Percentiles rank a stretch among this genome's conserved stretches.
Conservation (phyloP, 2,888 invertebrate species). For the Tiliacea aurago region DNA sequence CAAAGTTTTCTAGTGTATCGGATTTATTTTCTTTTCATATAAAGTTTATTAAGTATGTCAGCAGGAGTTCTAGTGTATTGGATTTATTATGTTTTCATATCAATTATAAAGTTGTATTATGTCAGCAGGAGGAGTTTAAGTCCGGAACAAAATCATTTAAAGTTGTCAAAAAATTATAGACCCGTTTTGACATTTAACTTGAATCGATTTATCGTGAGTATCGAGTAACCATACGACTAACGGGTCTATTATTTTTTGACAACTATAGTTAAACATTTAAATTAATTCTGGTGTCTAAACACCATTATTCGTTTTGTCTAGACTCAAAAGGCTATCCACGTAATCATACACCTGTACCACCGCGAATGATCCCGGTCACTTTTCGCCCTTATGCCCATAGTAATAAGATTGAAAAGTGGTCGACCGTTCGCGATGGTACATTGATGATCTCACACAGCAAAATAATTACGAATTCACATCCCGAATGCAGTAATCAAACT, state of each 20-base stretch:
- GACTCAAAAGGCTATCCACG: neutral
- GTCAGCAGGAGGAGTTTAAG: neutral
- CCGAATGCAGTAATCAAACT: slow-evolving; percentile 22
- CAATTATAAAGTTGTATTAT: neutral
- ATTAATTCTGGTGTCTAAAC: neutral
- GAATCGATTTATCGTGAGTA: too few species aligned
- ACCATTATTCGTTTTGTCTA: neutral
- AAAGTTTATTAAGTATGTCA: neutral
- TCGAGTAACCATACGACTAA: too few species aligned
- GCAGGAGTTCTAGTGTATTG: slow-evolving; percentile 22
- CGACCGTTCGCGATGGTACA: too few species aligned
- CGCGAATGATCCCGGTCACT: too few species aligned
- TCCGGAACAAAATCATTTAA: neutral
- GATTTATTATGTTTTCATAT: slow-evolving; percentile 44
- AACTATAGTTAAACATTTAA: too few species aligned
- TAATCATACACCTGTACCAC: too few species aligned
- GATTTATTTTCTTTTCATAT: slow-evolving; percentile 46
- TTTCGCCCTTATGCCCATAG: too few species aligned
- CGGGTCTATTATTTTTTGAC: too few species aligned
- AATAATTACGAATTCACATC: slow-evolving; percentile 29
- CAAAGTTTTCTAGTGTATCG: slow-evolving; percentile 30
- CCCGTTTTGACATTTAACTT: too few species aligned
- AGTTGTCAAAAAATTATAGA: too few species aligned
- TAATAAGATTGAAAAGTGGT: too few species aligned
- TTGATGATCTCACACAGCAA: slow-evolving; percentile 22